Evolutionary conservation across 92 coral and sea anemone genomes (phyloP).

Genomic region (Phenganax stokvisi): DNA sequence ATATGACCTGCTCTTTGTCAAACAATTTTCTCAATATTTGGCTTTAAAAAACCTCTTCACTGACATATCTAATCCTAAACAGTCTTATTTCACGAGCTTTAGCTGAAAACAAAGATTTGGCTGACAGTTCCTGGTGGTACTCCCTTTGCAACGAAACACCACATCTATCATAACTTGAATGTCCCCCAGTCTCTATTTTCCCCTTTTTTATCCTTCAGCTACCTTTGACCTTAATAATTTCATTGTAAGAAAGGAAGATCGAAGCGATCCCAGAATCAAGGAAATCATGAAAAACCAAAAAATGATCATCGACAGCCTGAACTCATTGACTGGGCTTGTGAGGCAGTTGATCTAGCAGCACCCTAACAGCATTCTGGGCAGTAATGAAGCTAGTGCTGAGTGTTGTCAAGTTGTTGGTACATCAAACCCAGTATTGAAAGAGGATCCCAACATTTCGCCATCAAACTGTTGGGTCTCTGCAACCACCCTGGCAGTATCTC

Average conservation of each 20-base stretch:
- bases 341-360: conserved; percentile 23
- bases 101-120: neutral
- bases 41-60: no score
- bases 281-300: conserved; percentile 25
- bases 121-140: conserved; percentile 12
- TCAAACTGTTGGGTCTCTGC: neutral
- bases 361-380: no score
- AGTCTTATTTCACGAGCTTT: no score
- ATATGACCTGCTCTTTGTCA: no score
- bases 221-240: neutral
- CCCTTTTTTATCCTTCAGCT: neutral
- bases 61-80: no score
- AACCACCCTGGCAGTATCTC: neutral
- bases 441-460: neutral
- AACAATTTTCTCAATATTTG: no score
- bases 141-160: neutral
- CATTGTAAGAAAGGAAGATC: neutral
- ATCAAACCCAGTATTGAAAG: neutral
- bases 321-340: conserved; percentile 16
- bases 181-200: conserved; percentile 8
- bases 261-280: conserved; percentile 18
- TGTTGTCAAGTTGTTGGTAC: neutral
- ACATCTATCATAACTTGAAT: conserved; percentile 3
- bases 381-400: no score
- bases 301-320: conserved; percentile 5